Evolutionary conservation across 2,888 invertebrate species (phyloP), one percentile per base, ranked within the genome.

Genomic region (Parnassius orleans): DNA sequence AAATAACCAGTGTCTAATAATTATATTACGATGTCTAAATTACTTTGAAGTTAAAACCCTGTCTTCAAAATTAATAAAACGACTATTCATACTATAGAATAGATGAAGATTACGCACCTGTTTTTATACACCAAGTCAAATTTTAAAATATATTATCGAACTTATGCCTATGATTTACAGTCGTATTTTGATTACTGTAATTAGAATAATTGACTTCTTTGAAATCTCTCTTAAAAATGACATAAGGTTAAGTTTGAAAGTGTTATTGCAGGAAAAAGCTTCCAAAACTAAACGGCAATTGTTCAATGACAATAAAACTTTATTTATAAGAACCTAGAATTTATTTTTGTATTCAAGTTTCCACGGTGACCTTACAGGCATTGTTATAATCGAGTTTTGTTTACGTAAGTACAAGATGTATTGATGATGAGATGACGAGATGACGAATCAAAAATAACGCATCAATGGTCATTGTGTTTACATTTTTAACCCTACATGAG

Each of bases 201-300:
- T 7, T 48, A 48, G 48, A 14, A 48, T 14, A 9, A 48, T 15
- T 48, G n/a, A 2, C 14, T 9, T 10, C 10, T 0, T 46, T 10
- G 41, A 59, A 33, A 46, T 14, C 33, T 77, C 76, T 77, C 77
- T 72, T 83, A 83, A 83, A 76, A 71, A 79, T 77, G 73, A 77
- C 76, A 79, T 84, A 84, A 87, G 75, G 73, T 68, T 63, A 64
- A 73, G 75, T 75, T 81, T 80, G 81, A 84, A 84, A 86, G 83
- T 81, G 76, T 48, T 7, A 76, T 66, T 69, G 55, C 51, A 42
- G 68, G 69, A 71, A 63, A 58, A 64, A 53, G 50, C 52, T 33
- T 46, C 3, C 24, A 9, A 50, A 3, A 2, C 56, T 67, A 72
- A 68, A 63, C 54, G 24, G 5, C 12, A 66, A 7, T 19, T 42